Evolutionary conservation across 2,113 vertebrate species (phyloP).

Genomic region (Rhipidura dahli): DNA sequence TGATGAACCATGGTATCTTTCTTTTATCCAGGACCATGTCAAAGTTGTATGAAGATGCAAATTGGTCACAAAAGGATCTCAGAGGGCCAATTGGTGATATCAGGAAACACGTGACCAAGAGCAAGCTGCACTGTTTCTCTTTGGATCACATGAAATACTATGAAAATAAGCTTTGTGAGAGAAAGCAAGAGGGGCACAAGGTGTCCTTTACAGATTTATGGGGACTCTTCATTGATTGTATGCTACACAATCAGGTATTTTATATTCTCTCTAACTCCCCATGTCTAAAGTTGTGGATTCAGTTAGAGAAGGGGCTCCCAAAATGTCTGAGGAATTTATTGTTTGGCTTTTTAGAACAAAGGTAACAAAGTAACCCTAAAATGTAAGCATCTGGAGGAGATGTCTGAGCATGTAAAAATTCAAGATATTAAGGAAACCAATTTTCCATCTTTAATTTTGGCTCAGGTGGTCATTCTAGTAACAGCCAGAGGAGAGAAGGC

Average conservation of each 20-base stretch:
- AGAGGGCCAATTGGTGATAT: slow-evolving; percentile 16
- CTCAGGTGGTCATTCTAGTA: background rate
- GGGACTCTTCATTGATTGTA: slow-evolving; percentile 72
- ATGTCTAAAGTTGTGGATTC: background rate
- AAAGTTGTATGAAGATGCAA: slow-evolving; percentile 73
- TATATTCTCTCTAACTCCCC: background rate
- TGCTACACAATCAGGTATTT: slow-evolving; percentile 50
- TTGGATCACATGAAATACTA: slow-evolving; percentile 61
- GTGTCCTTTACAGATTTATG: slow-evolving; percentile 73
- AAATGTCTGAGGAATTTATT: background rate
- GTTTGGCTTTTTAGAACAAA: background rate
- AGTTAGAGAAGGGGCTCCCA: background rate
- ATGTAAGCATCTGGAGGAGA: background rate
- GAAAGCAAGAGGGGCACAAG: slow-evolving; percentile 55
- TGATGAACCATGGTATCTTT: background rate
- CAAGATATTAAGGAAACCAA: background rate
- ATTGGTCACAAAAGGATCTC: slow-evolving; percentile 81
- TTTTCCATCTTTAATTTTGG: background rate
- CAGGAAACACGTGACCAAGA: slow-evolving; percentile 66
- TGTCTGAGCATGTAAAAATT: background rate
- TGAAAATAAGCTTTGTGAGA: slow-evolving; percentile 50
- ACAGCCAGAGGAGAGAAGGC: background rate
- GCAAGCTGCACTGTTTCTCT: slow-evolving; percentile 67
- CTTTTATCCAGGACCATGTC: slow-evolving; percentile 77
- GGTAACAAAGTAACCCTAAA: background rate